Percentiles rank a stretch among this genome's conserved stretches.
These are phyloP conservation scores for Chionis minor DNA, from an alignment of 2,113 vertebrate species.

Conservation along the genomic window DNA sequence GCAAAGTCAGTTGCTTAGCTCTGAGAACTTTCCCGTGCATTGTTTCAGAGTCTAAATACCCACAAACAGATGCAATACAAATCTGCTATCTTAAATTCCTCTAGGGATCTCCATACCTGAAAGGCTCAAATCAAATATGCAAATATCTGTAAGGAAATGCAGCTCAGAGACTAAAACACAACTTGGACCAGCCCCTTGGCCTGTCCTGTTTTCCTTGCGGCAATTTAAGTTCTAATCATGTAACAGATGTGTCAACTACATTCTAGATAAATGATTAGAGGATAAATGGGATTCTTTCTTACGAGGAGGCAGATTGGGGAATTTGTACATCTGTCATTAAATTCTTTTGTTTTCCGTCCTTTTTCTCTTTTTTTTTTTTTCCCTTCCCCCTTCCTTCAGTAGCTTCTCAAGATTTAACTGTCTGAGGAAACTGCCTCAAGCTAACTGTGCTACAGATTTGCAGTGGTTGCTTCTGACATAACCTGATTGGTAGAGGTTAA, in stretches of 20 bases:
- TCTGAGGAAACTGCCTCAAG: neutral
- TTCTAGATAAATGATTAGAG: neutral
- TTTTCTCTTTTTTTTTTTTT: too few species aligned
- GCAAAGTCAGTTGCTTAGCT: neutral
- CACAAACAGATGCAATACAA: neutral
- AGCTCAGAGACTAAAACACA: neutral
- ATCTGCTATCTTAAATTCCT: neutral
- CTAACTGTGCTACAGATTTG: neutral
- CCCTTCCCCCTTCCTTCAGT: neutral
- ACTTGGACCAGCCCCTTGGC: neutral
- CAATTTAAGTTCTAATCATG: neutral
- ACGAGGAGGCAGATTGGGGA: neutral
- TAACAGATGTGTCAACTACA: neutral
- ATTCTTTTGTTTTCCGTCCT: neutral
- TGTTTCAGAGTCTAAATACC: neutral
- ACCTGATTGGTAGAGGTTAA: neutral
- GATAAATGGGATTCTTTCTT: neutral
- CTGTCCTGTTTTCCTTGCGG: neutral
- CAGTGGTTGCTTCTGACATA: neutral
- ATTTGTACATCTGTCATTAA: neutral
- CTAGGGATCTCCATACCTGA: neutral
- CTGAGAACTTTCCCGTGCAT: neutral
- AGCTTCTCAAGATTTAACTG: neutral
- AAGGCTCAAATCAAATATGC: neutral
- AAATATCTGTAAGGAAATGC: neutral